A percentile compares a stretch with the other conserved stretches of the same genome.
Conservation (phyloP, 2,113 vertebrate species). For the Callospermophilus lateralis region DNA sequence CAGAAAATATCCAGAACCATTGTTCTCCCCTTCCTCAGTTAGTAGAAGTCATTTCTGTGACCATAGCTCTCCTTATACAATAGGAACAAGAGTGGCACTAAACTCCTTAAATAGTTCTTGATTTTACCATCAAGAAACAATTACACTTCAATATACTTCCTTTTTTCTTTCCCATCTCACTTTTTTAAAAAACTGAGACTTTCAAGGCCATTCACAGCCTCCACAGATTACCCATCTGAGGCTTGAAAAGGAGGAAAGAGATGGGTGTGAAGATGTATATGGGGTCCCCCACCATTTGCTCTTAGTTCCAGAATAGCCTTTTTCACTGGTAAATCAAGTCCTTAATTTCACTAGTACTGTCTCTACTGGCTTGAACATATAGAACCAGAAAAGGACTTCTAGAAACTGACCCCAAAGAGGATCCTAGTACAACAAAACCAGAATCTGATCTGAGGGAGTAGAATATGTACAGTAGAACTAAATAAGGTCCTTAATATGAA, state of each 20-base stretch:
- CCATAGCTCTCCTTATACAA: not conserved
- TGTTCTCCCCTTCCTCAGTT: not conserved
- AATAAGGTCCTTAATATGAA: not conserved
- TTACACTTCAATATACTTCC: not conserved
- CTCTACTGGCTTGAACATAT: not conserved
- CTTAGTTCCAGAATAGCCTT: not conserved
- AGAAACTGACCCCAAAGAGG: not conserved
- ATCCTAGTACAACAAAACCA: not conserved
- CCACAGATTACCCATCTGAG: not conserved
- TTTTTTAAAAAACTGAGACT: not conserved
- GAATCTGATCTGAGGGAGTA: not conserved
- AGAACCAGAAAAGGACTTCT: not conserved
- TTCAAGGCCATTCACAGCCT: not conserved
- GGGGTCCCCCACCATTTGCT: too few species aligned
- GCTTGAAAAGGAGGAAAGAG: not conserved
- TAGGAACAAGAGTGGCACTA: not conserved
- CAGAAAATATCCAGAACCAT: not conserved
- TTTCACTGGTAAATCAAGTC: not conserved
- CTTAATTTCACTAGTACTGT: not conserved
- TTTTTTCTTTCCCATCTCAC: not conserved
- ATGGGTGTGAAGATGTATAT: not conserved
- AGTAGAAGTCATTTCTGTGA: not conserved
- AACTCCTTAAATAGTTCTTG: not conserved
- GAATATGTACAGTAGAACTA: not conserved
- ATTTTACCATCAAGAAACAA: constrained; percentile 31